Evolutionary conservation across 2,797 vertebrate genomes (phyloP).

Genomic region (Sus cebifrons): DNA sequence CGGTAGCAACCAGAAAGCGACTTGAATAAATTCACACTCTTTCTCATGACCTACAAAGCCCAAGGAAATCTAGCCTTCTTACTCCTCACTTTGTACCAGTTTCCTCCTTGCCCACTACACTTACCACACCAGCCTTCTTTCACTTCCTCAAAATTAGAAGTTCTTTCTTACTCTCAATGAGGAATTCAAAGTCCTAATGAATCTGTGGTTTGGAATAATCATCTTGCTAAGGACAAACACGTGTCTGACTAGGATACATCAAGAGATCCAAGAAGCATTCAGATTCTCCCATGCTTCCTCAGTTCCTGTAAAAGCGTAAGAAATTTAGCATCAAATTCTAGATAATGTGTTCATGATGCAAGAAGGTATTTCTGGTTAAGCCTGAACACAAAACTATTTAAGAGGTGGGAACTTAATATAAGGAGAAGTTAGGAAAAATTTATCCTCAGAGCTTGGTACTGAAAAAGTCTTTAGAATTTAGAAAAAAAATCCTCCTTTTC

Average conservation of each 20-base stretch:
- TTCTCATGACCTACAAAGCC: neutral
- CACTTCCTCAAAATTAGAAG: neutral
- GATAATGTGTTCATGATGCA: neutral
- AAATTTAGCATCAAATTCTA: constrained; percentile 7
- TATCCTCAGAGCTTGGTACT: neutral
- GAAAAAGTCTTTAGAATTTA: neutral
- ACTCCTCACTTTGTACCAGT: neutral
- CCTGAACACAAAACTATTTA: neutral
- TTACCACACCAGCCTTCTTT: neutral
- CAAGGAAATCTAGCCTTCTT: neutral
- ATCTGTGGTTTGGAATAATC: neutral
- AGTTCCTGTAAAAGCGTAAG: neutral
- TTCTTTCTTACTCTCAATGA: neutral
- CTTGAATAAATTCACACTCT: neutral
- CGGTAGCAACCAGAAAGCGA: neutral
- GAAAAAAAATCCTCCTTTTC: neutral
- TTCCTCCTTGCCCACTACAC: neutral
- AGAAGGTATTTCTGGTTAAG: constrained; percentile 37
- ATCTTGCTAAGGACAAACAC: constrained; percentile 7
- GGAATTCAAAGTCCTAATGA: neutral
- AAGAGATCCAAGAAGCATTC: neutral
- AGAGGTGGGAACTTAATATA: neutral
- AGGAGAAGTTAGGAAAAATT: constrained; percentile 37
- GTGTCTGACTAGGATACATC: neutral
- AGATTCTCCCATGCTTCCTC: neutral